Conservation (phyloP, 2,888 invertebrate species). For the Tenthredo distinguenda region DNA sequence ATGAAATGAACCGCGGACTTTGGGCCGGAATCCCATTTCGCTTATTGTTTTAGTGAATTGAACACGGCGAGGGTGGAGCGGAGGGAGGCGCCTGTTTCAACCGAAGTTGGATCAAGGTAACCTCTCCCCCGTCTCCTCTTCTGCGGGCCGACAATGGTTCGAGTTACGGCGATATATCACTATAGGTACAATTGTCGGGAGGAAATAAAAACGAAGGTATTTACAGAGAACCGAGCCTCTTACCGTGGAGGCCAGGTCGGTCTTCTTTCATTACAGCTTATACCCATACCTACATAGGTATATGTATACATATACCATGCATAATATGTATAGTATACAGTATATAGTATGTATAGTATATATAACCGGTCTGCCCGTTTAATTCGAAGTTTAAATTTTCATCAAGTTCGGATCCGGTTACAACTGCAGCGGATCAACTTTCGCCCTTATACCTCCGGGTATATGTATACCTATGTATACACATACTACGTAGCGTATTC, state of each 20-base stretch:
- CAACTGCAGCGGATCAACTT: not conserved
- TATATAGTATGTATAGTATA: too few species aligned
- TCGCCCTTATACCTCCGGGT: not conserved
- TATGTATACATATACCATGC: too few species aligned
- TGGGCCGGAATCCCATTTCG: slow-evolving; percentile 15
- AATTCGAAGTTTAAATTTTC: not conserved
- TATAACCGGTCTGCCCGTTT: not conserved
- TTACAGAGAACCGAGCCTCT: not conserved
- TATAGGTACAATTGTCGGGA: not conserved
- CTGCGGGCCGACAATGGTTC: not conserved
- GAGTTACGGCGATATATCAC: slow-evolving; percentile 16
- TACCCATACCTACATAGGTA: not conserved
- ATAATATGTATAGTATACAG: too few species aligned
- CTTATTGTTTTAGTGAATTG: slow-evolving; percentile 25
- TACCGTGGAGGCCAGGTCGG: not conserved
- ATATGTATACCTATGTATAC: not conserved
- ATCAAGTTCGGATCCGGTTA: not conserved
- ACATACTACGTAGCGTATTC: not conserved
- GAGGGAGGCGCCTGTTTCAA: not conserved
- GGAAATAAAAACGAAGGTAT: not conserved
- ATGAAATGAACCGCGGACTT: slow-evolving; percentile 11
- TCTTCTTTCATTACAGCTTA: not conserved
- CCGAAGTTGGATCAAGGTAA: slow-evolving; percentile 2
- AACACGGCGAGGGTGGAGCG: not conserved
- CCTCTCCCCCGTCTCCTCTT: not conserved